Base-by-base conservation (phyloP, 2,797 vertebrate species). In the Gila robusta region DNA sequence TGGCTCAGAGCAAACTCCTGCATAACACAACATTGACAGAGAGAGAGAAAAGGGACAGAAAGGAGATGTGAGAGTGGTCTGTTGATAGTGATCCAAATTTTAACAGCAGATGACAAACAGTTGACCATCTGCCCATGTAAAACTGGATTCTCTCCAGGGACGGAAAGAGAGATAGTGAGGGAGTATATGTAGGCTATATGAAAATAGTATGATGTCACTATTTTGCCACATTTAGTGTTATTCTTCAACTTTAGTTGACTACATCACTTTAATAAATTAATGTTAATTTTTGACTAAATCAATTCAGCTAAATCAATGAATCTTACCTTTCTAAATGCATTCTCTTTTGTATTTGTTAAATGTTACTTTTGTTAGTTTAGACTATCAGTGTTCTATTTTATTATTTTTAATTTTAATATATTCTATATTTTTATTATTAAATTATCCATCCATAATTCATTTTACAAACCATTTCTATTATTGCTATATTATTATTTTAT, bases 71-170 rank as follows among this genome's bases (percentile, higher is more conserved):
- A 82, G 87, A 85, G 87, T 74, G 78, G 82, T 39, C 87, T 41
- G 93, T 95, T 94, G 94, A 94, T 91, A 91, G 90, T 92, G 94
- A 93, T 94, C 91, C 93, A 94, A 94, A 94, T 95, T 95, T 94
- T 79, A 84, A 70, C 44, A 94, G 91, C 93, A 91, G 95, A 94
- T 94, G 94, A 94, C 94, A 93, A 94, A 90, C 92, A 92, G 92
- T 92, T 87, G 91, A 89, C 96, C 97, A 97, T 97, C 96, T 97
- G 96, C 94, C 94, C 93, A 90, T 88, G 92, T 89, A 93, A 93
- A 91, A 91, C 93, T 92, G 90, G 90, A 70, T 0, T 52, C 92
- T 91, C 95, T 92, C 94, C 88, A 87, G 96, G 94, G 96, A 95
- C 32, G 44, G 44, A 28, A 17, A 72, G 54, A 84, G 52, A 70